Conservation (phyloP, 2,113 vertebrate genomes). For the Ictalurus furcatus region DNA sequence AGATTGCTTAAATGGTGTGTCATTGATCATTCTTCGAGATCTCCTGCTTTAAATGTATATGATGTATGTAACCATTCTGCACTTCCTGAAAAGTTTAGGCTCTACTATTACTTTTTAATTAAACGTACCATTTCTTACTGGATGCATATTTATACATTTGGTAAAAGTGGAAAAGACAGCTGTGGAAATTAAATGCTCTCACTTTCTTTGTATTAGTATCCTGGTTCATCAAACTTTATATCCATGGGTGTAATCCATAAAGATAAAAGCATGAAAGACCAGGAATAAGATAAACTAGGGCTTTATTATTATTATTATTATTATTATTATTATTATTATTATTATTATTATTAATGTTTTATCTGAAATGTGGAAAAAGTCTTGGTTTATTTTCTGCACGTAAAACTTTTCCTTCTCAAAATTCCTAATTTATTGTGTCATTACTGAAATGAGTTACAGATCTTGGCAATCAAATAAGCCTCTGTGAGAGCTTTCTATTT, state of each 20-base stretch:
- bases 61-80: background rate
- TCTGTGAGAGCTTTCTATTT: background rate
- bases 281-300: background rate
- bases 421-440: constrained; percentile 10
- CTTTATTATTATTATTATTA: background rate
- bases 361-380: constrained; percentile 20
- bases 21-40: background rate
- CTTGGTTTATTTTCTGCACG: constrained; percentile 20
- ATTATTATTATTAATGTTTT: background rate
- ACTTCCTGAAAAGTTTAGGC: background rate
- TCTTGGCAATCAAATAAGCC: background rate
- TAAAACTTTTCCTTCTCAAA: background rate
- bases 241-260: constrained; percentile 3
- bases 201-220: background rate
- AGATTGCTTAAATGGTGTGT: background rate
- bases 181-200: background rate
- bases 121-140: background rate
- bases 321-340: background rate
- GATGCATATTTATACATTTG: background rate
- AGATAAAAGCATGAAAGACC: background rate
- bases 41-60: background rate
- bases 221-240: background rate
- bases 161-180: background rate
- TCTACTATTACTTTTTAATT: too few relatives aligned
- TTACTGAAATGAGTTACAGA: constrained; percentile 14